Evolutionary conservation across 2,888 invertebrate genomes (phyloP).

Genomic region (Calameuta idolon): DNA sequence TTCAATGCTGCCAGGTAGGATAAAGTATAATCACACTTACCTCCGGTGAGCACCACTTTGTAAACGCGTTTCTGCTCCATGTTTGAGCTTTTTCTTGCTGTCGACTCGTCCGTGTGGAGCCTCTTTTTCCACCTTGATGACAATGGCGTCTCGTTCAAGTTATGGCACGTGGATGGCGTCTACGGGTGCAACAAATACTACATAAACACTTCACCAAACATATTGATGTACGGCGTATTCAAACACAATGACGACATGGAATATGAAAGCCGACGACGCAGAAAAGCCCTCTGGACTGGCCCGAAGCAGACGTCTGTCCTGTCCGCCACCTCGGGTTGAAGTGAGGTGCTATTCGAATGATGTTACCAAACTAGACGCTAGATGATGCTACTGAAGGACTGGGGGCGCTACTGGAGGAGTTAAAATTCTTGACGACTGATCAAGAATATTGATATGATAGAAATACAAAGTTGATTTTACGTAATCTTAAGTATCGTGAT

Average conservation of each 20-base stretch:
- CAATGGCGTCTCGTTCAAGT: slow-evolving; percentile 8
- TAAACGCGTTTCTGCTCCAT: slow-evolving; percentile 79
- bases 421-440: not conserved
- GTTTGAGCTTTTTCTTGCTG: slow-evolving; percentile 24
- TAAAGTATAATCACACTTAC: slow-evolving; percentile 70
- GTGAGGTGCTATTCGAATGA: slow-evolving; percentile 24
- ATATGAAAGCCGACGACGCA: slow-evolving; percentile 14
- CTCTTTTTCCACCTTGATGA: slow-evolving; percentile 1
- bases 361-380: not conserved
- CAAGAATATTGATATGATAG: not conserved
- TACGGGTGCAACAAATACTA: slow-evolving; percentile 53
- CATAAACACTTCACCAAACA: slow-evolving; percentile 55
- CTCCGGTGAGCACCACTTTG: slow-evolving; percentile 90
- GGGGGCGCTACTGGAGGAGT: not conserved
- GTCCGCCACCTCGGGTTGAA: slow-evolving; percentile 15
- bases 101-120: not conserved
- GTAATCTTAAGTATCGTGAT: not conserved
- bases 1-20: slow-evolving; percentile 7
- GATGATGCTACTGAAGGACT: not conserved
- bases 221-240: slow-evolving; percentile 32
- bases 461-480: not conserved
- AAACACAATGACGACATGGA: slow-evolving; percentile 45
- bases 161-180: slow-evolving; percentile 37
- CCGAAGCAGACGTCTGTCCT: not conserved
- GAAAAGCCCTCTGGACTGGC: slow-evolving; percentile 13